Evolutionary conservation across 2,888 invertebrate genomes (phyloP).

Genomic region (Parapristionchus giblindavisi): DNA sequence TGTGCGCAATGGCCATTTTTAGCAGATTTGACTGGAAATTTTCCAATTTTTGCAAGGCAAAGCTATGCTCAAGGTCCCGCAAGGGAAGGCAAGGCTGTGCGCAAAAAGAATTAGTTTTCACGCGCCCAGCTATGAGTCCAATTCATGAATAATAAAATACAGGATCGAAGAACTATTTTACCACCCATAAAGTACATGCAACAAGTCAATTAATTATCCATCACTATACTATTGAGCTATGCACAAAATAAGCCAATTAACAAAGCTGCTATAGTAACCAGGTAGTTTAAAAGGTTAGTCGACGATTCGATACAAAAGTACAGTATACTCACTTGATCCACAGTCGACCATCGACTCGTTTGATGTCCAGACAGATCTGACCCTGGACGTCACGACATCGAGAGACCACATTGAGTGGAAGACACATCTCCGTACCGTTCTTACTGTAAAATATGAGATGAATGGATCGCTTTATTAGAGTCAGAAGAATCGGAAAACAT

Average conservation of each 20-base stretch:
- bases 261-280: background rate
- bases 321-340: constrained; percentile 28
- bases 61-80: no score
- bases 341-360: constrained; percentile 17
- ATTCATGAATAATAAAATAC: no score
- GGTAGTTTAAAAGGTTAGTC: no score
- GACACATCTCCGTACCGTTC: constrained; percentile 1
- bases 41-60: no score
- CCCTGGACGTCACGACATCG: constrained; percentile 47
- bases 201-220: background rate
- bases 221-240: background rate
- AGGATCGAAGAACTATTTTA: no score
- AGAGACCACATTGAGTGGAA: constrained; percentile 47
- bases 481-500: background rate
- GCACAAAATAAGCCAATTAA: background rate
- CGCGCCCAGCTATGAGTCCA: no score
- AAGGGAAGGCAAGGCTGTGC: no score
- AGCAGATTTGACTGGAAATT: no score
- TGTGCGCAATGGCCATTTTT: no score
- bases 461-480: background rate
- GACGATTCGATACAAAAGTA: no score
- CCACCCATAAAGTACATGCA: background rate
- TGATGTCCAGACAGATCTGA: constrained; percentile 50
- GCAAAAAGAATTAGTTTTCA: no score
- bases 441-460: background rate